Conservation (phyloP, 35 echinoderm and acorn worm genomes). For the Diadema setosum region DNA sequence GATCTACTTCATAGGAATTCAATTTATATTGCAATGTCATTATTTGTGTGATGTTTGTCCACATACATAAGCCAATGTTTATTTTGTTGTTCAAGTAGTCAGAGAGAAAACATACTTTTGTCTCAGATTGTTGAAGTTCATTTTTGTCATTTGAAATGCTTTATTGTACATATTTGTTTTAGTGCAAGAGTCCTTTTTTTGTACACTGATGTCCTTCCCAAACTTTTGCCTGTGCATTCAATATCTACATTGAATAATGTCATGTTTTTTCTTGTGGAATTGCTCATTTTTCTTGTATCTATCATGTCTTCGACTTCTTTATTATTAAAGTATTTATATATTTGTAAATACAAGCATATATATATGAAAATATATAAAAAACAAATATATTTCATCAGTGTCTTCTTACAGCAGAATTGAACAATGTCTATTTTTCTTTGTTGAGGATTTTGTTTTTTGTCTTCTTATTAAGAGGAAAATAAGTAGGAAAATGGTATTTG, state of each 20-base stretch:
- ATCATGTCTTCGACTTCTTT: neutral
- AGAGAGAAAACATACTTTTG: too few species aligned
- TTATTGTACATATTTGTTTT: too few species aligned
- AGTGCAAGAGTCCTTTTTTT: neutral
- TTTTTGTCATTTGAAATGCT: too few species aligned
- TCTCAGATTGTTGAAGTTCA: too few species aligned
- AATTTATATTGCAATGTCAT: too few species aligned
- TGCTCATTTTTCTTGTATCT: neutral
- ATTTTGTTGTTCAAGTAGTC: too few species aligned
- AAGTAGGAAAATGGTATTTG: neutral
- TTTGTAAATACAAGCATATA: neutral
- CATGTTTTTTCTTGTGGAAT: neutral
- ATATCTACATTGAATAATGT: neutral
- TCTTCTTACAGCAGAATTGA: neutral
- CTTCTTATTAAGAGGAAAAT: neutral
- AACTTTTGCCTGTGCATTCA: neutral
- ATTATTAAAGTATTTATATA: neutral
- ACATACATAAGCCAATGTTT: too few species aligned
- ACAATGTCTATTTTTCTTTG: conserved; percentile 8
- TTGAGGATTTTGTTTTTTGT: neutral
- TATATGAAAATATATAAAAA: neutral
- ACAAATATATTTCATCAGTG: neutral
- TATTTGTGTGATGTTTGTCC: too few species aligned
- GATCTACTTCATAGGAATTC: too few species aligned
- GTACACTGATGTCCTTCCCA: neutral